These are phyloP conservation scores for Leptarthrus brevirostris DNA, from an alignment of 2,888 invertebrate genomes.

Conservation along the genomic window DNA sequence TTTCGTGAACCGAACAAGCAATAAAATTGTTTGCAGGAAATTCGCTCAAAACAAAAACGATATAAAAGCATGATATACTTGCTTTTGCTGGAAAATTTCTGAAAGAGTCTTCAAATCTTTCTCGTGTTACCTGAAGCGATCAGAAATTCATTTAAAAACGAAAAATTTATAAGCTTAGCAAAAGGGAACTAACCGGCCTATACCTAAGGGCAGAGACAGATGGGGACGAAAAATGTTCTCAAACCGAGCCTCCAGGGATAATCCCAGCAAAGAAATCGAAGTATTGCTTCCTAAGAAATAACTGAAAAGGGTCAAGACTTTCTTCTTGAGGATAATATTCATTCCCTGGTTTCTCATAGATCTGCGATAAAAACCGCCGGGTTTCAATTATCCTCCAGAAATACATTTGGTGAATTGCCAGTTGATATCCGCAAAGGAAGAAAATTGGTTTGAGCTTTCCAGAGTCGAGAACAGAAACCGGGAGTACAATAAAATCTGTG, in stretches of 20 bases:
- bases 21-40: no score
- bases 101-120: no score
- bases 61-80: no score
- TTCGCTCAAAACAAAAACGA: no score
- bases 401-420: conserved; percentile 19
- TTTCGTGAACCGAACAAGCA: no score
- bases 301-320: conserved; percentile 36
- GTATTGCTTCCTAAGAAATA: conserved; percentile 1
- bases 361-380: conserved; percentile 32
- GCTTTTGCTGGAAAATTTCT: no score
- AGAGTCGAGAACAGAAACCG: not conserved
- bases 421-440: not conserved
- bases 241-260: conserved; percentile 15
- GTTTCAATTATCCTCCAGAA: conserved; percentile 20
- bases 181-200: no score
- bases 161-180: no score
- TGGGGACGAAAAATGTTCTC: not conserved
- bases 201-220: no score
- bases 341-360: not conserved
- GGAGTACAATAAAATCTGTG: not conserved
- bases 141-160: no score
- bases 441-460: not conserved
- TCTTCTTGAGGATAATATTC: not conserved
- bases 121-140: no score
- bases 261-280: not conserved